Base-by-base conservation (phyloP, 2,888 invertebrate genomes). In the Nemurella pictetii region DNA sequence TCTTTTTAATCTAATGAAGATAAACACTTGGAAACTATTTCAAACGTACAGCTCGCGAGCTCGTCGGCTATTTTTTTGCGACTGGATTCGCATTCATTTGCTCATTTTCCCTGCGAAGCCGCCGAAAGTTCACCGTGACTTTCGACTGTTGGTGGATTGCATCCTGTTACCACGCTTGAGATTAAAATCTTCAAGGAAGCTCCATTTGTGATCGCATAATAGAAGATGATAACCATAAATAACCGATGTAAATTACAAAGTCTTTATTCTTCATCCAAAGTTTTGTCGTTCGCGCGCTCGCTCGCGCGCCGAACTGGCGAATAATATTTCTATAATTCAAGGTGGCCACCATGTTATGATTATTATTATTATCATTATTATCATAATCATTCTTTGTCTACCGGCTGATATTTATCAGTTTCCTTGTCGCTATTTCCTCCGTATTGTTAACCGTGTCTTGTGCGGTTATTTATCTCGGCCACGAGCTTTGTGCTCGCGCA, bases 251-350 rank as follows among this genome's bases (percentile, higher is more conserved):
- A 55, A 55, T 55, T 55, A 55, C 55, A 55, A 55, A 55, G 55
- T 55, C 55, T 55, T 55, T 55, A 55, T 55, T 55, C 55, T 55
- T 55, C 55, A 55, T 55, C 55, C 55, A 55, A 55, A 55, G 55
- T 55, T 55, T 55, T 7, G 55, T 55, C 55, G 55, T 55, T 55
- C 55, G 55, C n/a, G n/a, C n/a, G n/a, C n/a, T n/a, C n/a, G n/a
- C n/a, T n/a, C n/a, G n/a, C n/a, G n/a, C n/a, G n/a, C 55, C 55
- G 55, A 55, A 55, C 55, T 55, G 20, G 55, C 20, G 82, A 55
- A 82, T 82, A 82, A 82, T 82, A 82, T 28, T 72, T 72, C 55
- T 72, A 82, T 82, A 82, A 82, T 55, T 82, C 82, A 82, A 78
- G 73, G 82, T 82, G 28, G 55, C 55, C 55, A 55, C 55, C 55